Base-by-base conservation (phyloP, 2,888 invertebrate genomes). In the Protodeltote pygarga region DNA sequence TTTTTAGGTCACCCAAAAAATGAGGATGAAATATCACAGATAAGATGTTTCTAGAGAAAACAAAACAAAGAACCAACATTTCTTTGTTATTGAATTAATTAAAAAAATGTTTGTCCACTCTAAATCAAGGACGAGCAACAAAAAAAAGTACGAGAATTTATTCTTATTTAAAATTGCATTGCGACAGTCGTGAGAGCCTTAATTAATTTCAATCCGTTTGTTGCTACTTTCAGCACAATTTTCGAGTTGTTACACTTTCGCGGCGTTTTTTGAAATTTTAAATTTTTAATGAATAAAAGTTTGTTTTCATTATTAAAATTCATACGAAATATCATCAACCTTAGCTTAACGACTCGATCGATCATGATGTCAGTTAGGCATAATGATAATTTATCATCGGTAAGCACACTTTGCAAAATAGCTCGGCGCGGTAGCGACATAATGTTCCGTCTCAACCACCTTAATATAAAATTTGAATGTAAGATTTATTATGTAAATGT, bases 351-450 rank as follows among this genome's bases (percentile, higher is more conserved):
- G 71, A 73, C 67, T 68, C 71, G 71, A 77, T 81, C 77, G 78
- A 83, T 81, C 78, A 79, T 64, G 65, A 58, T 71, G 70, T 75
- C 71, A 71, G 72, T 76, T 71, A 71, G 64, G 75, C 69, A 68
- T 79, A 77, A 79, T 79, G 77, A 79, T 77, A 81, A 81, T 80
- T 79, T 81, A 80, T 81, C 77, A 78, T 79, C 70, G 69, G 68
- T 58, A 68, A 74, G 74, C 75, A 77, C 72, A 77, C 75, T 76
- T 73, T 63, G 65, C 67, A 71, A 72, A 77, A 73, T 71, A 41
- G 29, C 46, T 59, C 28, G 27, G 29, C 31, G 62, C 57, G 60
- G 61, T 50, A 40, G 45, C 49, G 62, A 63, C 69, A 70, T 77
- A 73, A 77, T 69, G 64, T 62, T 65, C 63, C 42, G 31, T 47